Base-by-base conservation (phyloP, 2,797 vertebrate species). In the Myotis pilosus region DNA sequence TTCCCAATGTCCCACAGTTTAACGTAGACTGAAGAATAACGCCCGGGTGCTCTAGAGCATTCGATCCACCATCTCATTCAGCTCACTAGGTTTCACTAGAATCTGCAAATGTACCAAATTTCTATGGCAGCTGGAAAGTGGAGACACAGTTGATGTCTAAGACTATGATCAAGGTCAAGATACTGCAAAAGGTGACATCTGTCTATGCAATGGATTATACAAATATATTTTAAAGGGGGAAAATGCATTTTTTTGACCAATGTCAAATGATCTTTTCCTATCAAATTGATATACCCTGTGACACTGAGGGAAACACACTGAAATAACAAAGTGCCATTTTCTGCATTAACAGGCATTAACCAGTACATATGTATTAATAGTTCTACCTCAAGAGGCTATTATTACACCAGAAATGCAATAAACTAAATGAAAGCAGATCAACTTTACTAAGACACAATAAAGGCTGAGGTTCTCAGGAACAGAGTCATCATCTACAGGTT, bases 361-460 rank as follows among this genome's bases (percentile, higher is more conserved):
- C 68, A 97, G 96, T 95, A 98, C 87, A 92, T 94, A 97, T 95
- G 94, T 94, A 96, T 93, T 94, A 94, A 97, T 81, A 92, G 79
- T 96, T 97, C 96, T 96, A 92, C 95, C 97, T 98, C 94, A 97
- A 97, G 97, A 96, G 80, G 57, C 94, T 96, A 95, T 98, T 97
- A 98, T 98, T 97, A 98, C 90, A 98, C 76, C 96, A 98, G 98
- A 97, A 97, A 98, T 97, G 97, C 74, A 94, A 87, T 92, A 81
- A 97, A 97, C 96, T 64, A 96, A 97, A 92, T 90, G 88, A 97
- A 94, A 94, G 94, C 80, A 95, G 93, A 96, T 95, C 6, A 64
- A 92, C 96, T 97, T 97, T 97, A 98, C 97, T 96, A 98, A 97
- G 97, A 98, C 97, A 97, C 20, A 95, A 97, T 96, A 97, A 98